A percentile compares a stretch with the other conserved stretches of the same genome.
These are phyloP conservation scores for Acanthosepion lycidas DNA, from an alignment of 2,888 invertebrate species.

Conservation along the genomic window DNA sequence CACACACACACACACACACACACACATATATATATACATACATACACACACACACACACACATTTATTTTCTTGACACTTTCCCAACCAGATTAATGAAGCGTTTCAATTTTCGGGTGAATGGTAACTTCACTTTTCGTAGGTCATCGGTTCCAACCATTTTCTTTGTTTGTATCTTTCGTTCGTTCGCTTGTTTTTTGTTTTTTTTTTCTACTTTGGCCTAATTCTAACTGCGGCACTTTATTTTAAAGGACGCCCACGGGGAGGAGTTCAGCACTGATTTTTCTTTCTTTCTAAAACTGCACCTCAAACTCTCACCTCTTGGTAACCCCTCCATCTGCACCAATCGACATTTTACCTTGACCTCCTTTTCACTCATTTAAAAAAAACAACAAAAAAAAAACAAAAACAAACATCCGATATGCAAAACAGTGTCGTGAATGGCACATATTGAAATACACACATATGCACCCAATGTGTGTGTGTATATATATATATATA, in stretches of 20 bases:
- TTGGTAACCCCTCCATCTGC: background rate
- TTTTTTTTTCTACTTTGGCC: background rate
- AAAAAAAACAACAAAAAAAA: background rate
- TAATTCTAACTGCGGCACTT: background rate
- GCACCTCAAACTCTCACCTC: background rate
- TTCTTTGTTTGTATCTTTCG: background rate
- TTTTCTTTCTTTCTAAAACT: background rate
- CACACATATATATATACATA: too few species aligned
- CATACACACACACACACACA: background rate
- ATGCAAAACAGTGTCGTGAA: background rate
- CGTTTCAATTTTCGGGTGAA: background rate
- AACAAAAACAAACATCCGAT: background rate
- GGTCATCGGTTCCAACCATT: background rate
- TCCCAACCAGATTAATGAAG: background rate
- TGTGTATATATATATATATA: background rate
- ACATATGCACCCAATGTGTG: background rate
- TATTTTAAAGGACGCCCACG: background rate
- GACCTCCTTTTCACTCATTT: background rate
- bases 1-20: background rate
- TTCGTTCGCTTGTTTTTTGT: background rate
- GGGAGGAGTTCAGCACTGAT: background rate
- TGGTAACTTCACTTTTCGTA: background rate
- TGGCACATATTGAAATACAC: background rate
- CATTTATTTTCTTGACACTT: background rate
- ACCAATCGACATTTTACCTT: background rate